These are phyloP conservation scores for Oophaga pumilio DNA, from an alignment of 2,113 vertebrate genomes.

Conservation along the genomic window DNA sequence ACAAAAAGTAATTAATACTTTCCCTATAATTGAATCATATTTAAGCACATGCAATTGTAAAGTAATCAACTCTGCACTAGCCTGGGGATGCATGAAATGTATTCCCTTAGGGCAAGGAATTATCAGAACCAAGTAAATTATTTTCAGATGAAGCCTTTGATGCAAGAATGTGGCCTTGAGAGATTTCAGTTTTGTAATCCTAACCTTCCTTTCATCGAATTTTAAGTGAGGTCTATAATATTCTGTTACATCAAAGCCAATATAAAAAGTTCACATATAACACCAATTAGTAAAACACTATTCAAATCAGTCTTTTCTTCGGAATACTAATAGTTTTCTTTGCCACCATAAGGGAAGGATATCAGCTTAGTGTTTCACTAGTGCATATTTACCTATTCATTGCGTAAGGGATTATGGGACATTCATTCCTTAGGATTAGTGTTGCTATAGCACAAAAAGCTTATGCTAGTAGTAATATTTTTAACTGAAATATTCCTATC, in stretches of 20 bases:
- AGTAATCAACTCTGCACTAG: conserved; percentile 58
- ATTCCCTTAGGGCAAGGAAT: conserved; percentile 60
- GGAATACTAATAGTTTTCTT: conserved; percentile 63
- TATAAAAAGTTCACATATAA: conserved; percentile 62
- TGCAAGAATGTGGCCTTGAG: conserved; percentile 61
- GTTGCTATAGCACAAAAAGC: neutral
- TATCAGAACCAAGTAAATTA: conserved; percentile 61
- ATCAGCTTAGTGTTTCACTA: neutral
- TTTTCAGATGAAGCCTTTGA: conserved; percentile 68
- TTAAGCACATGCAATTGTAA: conserved; percentile 51
- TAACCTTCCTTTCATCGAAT: conserved; percentile 67
- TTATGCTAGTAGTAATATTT: neutral
- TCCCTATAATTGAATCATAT: conserved; percentile 57
- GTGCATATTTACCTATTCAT: neutral
- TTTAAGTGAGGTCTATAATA: conserved; percentile 65
- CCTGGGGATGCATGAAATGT: conserved; percentile 60
- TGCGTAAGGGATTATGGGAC: neutral
- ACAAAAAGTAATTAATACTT: conserved; percentile 59
- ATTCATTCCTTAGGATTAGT: neutral
- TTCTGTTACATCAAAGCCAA: conserved; percentile 64
- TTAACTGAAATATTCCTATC: neutral
- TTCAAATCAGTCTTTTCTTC: conserved; percentile 63
- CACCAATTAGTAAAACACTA: conserved; percentile 62
- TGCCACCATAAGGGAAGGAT: conserved; percentile 54
- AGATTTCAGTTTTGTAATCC: conserved; percentile 65